Base-by-base conservation (phyloP, 2,888 invertebrate genomes). In the Callosobruchus maculatus region DNA sequence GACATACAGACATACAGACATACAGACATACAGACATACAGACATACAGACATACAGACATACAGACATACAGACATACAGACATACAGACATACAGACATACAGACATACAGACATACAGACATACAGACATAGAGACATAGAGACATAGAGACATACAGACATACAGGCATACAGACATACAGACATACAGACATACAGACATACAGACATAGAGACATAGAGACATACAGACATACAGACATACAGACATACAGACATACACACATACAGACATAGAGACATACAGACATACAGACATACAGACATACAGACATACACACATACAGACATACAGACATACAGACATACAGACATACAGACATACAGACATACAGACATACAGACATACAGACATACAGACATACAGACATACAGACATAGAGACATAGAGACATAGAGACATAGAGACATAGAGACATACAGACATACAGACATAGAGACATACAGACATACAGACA, bases 141-240 rank as follows among this genome's bases (percentile, higher is more conserved):
- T n/a, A n/a, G n/a, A n/a, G n/a, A n/a, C n/a, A n/a, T n/a, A n/a
- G n/a, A n/a, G n/a, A n/a, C n/a, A n/a, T n/a, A n/a, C n/a, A n/a
- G n/a, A n/a, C n/a, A n/a, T n/a, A 71, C 49, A 49, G 49, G 49
- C 71, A 71, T 0, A 71, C 71, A 49, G 71, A 71, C 71, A 71
- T 2, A 30, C 4, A 30, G 4, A 30, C 4, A 30, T 9, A 30
- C 30, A 30, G 30, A 30, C 30, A 30, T 3, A 30, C 30, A 30
- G 4, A 30, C 4, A 30, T 9, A 30, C 4, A 30, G 4, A 30
- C 30, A 30, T 3, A n/a, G n/a, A n/a, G n/a, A n/a, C n/a, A n/a
- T n/a, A n/a, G n/a, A n/a, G n/a, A n/a, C n/a, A n/a, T n/a, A 71
- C 49, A 49, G 71, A 71, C 71, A 71, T 2, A 71, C 49, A 20